Conservation (phyloP, 30 jellyfish, hydroid and myxozoan species). For the Hydra vulgaris region DNA sequence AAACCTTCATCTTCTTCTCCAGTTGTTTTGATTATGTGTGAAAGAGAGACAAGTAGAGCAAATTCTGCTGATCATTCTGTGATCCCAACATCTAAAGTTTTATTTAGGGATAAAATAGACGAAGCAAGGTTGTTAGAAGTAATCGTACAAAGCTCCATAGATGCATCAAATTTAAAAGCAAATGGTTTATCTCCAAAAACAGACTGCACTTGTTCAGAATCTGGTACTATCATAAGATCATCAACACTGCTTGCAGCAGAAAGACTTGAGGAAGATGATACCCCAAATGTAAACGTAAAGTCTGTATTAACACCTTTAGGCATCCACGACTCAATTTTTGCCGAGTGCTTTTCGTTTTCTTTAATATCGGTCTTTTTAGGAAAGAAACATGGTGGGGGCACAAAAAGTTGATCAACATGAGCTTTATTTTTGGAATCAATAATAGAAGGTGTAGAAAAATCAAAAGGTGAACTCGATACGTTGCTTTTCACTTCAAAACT, state of each 20-base stretch:
- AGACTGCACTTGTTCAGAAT: slow-evolving; percentile 4
- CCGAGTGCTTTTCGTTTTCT: neutral
- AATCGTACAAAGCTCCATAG: neutral
- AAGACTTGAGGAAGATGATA: slow-evolving; percentile 6
- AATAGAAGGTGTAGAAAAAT: neutral
- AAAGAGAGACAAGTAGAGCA: slow-evolving; percentile 59
- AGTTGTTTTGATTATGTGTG: slow-evolving; percentile 18
- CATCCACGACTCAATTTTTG: slow-evolving; percentile 23
- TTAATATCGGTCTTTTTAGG: neutral
- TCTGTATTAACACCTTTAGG: slow-evolving; percentile 23
- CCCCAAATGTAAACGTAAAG: slow-evolving; percentile 15
- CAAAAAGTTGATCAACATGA: neutral
- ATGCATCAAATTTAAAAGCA: slow-evolving; percentile 13
- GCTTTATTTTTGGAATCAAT: neutral
- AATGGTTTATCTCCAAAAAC: slow-evolving; percentile 12
- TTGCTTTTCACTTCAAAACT: too few species aligned
- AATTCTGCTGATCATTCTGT: slow-evolving; percentile 15
- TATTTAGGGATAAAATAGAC: neutral
- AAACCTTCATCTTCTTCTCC: slow-evolving; percentile 81
- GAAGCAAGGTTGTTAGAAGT: neutral
- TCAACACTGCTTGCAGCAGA: slow-evolving; percentile 41
- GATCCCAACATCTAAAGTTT: slow-evolving; percentile 20
- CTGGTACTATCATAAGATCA: slow-evolving; percentile 1
- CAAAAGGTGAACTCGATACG: neutral
- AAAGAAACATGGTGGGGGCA: slow-evolving; percentile 25